Percentiles rank a stretch among this genome's conserved stretches.
Evolutionary conservation across 2,797 vertebrate genomes (phyloP).

Genomic region (Galagoides demidoff): DNA sequence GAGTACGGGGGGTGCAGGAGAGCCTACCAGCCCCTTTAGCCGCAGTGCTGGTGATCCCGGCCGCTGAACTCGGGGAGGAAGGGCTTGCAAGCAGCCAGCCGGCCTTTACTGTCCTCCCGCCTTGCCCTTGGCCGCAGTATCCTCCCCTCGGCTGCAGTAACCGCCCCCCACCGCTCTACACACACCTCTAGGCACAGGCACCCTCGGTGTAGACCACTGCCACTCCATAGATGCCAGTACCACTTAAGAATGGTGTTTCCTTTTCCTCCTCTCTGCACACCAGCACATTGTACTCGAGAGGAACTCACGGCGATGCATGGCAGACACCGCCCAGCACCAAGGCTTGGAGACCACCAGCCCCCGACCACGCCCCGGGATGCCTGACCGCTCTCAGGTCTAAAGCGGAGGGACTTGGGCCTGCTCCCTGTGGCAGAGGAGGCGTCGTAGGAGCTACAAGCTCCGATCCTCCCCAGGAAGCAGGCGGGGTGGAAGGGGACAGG

Average conservation of each 20-base stretch:
- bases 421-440: neutral
- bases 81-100: neutral
- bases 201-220: conserved; percentile 31
- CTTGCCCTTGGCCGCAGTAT: conserved; percentile 35
- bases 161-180: neutral
- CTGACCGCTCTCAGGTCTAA: neutral
- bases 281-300: neutral
- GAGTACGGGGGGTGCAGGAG: conserved; percentile 35
- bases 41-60: neutral
- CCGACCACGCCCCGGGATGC: neutral
- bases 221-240: neutral
- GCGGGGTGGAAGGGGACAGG: neutral
- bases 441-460: neutral
- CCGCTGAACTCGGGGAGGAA: neutral
- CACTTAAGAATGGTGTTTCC: neutral
- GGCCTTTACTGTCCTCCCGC: neutral
- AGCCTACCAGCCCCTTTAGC: conserved; percentile 1
- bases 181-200: neutral
- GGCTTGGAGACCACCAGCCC: neutral
- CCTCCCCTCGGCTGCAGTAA: neutral
- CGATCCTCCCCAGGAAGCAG: neutral
- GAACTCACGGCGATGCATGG: neutral
- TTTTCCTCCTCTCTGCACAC: neutral
- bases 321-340: conserved; percentile 15
- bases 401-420: neutral